These are phyloP conservation scores for Leptatherina wallacei DNA, from an alignment of 2,797 vertebrate genomes.

Conservation along the genomic window DNA sequence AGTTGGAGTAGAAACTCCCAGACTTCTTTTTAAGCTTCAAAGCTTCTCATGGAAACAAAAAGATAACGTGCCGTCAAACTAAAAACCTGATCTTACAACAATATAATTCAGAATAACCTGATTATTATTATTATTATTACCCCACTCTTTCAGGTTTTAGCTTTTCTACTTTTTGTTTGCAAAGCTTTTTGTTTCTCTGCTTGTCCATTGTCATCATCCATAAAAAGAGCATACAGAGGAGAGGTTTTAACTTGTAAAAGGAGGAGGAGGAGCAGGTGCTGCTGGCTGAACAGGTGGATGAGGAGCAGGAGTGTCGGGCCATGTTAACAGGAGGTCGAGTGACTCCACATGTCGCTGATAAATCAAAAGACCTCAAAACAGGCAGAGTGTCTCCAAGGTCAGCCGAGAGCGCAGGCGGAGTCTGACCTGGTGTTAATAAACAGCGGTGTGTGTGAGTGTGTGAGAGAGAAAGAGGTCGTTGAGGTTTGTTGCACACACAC, in stretches of 20 bases:
- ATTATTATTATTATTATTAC: too few species aligned
- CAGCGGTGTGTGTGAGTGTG: too few species aligned
- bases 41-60: too few species aligned
- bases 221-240: not conserved
- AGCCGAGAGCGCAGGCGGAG: constrained; percentile 14
- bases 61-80: too few species aligned
- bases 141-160: not conserved
- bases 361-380: constrained; percentile 42
- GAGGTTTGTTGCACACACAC: too few species aligned
- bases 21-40: too few species aligned
- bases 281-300: constrained; percentile 16
- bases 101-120: too few species aligned
- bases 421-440: constrained; percentile 13
- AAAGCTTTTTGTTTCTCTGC: not conserved
- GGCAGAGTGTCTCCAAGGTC: constrained; percentile 39
- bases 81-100: too few species aligned
- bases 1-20: too few species aligned
- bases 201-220: not conserved
- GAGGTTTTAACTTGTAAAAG: not conserved
- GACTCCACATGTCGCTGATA: constrained; percentile 40
- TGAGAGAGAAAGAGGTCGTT: too few species aligned
- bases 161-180: not conserved
- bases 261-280: constrained; percentile 10
- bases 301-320: not conserved
- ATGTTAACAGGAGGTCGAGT: constrained; percentile 28